A percentile compares a stretch with the other conserved stretches of the same genome.
Evolutionary conservation across 2,888 invertebrate species (phyloP).

Genomic region (Cantharis lateralis): DNA sequence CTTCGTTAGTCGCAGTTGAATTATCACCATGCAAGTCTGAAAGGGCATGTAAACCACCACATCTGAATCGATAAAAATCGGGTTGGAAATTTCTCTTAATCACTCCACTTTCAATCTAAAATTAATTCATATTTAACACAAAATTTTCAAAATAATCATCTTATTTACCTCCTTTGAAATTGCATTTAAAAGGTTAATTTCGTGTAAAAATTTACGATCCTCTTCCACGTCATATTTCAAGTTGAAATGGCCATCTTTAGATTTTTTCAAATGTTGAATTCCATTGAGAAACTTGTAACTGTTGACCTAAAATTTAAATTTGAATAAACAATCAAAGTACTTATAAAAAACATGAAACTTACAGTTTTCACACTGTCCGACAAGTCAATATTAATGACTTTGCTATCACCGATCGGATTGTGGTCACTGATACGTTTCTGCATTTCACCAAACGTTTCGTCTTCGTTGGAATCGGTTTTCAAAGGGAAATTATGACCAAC

Average conservation of each 20-base stretch:
- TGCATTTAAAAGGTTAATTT: slow-evolving; percentile 64
- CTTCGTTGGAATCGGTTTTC: slow-evolving; percentile 66
- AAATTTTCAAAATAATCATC: neutral
- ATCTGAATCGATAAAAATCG: slow-evolving; percentile 70
- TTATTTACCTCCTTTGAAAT: slow-evolving; percentile 59
- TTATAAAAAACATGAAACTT: slow-evolving; percentile 46
- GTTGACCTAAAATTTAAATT: slow-evolving; percentile 46
- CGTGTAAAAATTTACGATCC: slow-evolving; percentile 66
- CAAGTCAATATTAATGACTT: slow-evolving; percentile 67
- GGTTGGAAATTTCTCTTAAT: slow-evolving; percentile 62
- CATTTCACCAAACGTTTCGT: slow-evolving; percentile 64
- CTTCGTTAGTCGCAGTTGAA: slow-evolving; percentile 68
- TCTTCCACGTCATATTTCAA: slow-evolving; percentile 58
- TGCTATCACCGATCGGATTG: slow-evolving; percentile 64
- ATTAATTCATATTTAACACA: slow-evolving; percentile 1
- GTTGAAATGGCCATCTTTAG: slow-evolving; percentile 40
- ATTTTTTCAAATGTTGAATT: slow-evolving; percentile 45
- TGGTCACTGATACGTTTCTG: slow-evolving; percentile 64
- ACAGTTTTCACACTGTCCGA: slow-evolving; percentile 68
- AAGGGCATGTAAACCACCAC: slow-evolving; percentile 66
- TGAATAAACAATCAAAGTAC: neutral
- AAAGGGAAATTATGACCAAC: slow-evolving; percentile 62
- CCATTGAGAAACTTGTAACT: slow-evolving; percentile 50
- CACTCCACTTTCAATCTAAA: slow-evolving; percentile 57
- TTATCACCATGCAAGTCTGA: slow-evolving; percentile 68